Evolutionary conservation across 2,797 vertebrate genomes (phyloP), one percentile per base, ranked within the genome.

Genomic region (Cirrhinus mrigala): DNA sequence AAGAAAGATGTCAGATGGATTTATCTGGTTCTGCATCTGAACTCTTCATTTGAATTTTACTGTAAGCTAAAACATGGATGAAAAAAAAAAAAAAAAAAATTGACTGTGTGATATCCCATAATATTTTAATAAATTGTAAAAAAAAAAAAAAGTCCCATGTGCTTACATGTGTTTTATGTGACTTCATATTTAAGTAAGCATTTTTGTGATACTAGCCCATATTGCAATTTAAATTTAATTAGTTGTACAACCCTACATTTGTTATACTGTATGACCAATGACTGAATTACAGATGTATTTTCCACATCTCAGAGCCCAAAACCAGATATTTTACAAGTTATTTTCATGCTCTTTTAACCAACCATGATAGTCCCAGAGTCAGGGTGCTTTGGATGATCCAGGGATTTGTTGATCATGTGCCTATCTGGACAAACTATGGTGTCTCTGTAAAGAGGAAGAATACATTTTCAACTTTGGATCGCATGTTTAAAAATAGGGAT

Each of bases 361-460:
- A 81, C 79, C 46, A 56, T 71, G 5, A 95, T 66, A 75, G 90
- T 81, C 71, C 94, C 94, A 16, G 92, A 88, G 2, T 88, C 76
- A 6, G 92, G 92, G 4, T 94, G 92, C 9, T 62, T 75, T 2
- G 93, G 92, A 46, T 79, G 81, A 76, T 96, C 95, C 89, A 92
- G 62, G 86, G 15, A 44, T 62, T 66, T 91, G 74, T 52, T 62
- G 50, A 95, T 52, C 33, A n/a, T 79, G 91, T 96, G 95, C 20
- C 95, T 94, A 71, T 95, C 90, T 1, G 92, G 92, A 91, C 95
- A 96, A 52, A 77, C 0, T 8, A 78, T 85, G 80, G 79, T 84
- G 79, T 94, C 90, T 87, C 95, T 96, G 87, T 14, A 70, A 40
- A 85, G 11, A 76, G 29, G 1, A 54, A 71, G 40, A 71, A 44